These are phyloP conservation scores for Puma concolor DNA, from an alignment of 2,113 vertebrate species.

Conservation along the genomic window DNA sequence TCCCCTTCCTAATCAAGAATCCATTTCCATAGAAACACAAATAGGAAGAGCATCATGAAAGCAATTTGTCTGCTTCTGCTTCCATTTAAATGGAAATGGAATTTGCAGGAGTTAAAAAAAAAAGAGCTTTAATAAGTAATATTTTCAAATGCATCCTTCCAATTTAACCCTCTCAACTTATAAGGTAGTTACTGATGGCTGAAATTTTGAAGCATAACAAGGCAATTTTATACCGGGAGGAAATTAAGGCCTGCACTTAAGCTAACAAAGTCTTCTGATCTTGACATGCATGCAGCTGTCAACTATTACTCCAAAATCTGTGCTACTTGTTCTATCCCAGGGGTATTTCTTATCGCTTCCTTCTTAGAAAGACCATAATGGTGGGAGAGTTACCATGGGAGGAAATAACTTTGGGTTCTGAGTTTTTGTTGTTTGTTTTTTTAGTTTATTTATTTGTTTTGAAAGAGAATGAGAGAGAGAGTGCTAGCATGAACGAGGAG, in stretches of 20 bases:
- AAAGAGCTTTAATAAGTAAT: conserved; percentile 58
- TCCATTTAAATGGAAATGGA: conserved; percentile 75
- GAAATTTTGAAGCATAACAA: conserved; percentile 53
- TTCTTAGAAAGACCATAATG: background rate
- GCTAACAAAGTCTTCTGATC: background rate
- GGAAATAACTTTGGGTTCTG: background rate
- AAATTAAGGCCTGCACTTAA: conserved; percentile 32
- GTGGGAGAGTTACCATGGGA: background rate
- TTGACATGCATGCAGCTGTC: background rate
- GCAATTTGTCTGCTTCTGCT: conserved; percentile 65
- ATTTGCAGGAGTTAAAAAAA: conserved; percentile 61
- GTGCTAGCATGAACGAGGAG: too few species aligned
- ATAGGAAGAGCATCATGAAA: conserved; percentile 61
- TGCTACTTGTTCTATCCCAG: background rate
- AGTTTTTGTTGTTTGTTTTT: background rate
- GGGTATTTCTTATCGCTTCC: background rate
- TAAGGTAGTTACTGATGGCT: conserved; percentile 26
- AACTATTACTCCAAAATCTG: background rate
- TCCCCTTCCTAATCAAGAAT: conserved; percentile 67
- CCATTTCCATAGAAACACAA: conserved; percentile 78
- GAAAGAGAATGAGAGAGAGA: too few species aligned
- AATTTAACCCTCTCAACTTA: conserved; percentile 60
- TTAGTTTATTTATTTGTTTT: too few species aligned
- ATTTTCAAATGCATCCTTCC: conserved; percentile 70
- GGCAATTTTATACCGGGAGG: conserved; percentile 54